These are phyloP conservation scores for Rhyacophila brunnea DNA, from an alignment of 1,140 invertebrate genomes.

Conservation along the genomic window DNA sequence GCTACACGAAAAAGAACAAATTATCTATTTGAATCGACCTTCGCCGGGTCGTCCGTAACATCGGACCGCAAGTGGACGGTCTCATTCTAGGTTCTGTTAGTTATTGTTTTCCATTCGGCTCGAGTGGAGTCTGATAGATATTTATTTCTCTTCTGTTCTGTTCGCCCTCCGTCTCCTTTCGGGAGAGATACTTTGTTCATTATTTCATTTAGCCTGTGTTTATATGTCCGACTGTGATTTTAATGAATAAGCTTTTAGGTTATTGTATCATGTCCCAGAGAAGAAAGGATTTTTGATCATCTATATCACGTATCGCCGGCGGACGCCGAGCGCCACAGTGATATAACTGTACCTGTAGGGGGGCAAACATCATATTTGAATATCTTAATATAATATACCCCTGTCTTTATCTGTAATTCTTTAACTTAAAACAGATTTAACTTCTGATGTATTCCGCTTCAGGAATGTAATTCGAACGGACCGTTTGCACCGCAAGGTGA, in stretches of 20 bases:
- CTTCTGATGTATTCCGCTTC: too few relatives aligned
- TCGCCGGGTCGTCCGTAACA: slow-evolving; percentile 16
- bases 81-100: slow-evolving; percentile 9
- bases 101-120: neutral
- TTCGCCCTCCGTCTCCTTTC: neutral
- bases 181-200: slow-evolving; percentile 54
- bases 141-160: neutral
- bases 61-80: slow-evolving; percentile 6
- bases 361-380: slow-evolving; percentile 28
- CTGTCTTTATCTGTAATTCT: too few relatives aligned
- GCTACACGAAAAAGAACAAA: slow-evolving; percentile 43
- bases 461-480: too few relatives aligned
- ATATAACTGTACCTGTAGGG: slow-evolving; percentile 31
- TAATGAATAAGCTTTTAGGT: slow-evolving; percentile 53
- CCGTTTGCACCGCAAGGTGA: too few relatives aligned
- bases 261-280: slow-evolving; percentile 62
- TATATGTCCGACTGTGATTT: slow-evolving; percentile 21
- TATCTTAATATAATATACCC: too few relatives aligned
- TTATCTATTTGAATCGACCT: slow-evolving; percentile 37
- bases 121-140: neutral
- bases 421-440: too few relatives aligned
- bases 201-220: slow-evolving; percentile 44
- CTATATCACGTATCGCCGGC: slow-evolving; percentile 35
- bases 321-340: slow-evolving; percentile 33
- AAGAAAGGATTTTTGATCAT: slow-evolving; percentile 70